phyloP scores from a whole-genome alignment of 53 echinoderm and acorn worm genomes.

The Paracentrotus lividus region DNA sequence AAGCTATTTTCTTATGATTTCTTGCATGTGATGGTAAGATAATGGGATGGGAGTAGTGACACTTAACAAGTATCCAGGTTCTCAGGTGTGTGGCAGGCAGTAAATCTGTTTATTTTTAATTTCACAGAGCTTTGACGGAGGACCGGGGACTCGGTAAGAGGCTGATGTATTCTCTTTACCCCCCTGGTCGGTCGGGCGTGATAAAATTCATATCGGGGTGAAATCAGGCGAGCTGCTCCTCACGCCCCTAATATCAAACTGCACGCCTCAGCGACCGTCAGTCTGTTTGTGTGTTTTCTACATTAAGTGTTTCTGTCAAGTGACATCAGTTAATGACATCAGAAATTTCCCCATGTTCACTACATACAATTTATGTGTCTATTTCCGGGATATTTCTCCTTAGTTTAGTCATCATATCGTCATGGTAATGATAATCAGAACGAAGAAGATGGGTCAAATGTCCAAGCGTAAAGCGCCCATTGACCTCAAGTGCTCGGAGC shows the following conservation, averaged over 20 bases:
- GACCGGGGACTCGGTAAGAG: neutral
- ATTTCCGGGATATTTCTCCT: neutral
- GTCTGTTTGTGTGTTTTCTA: constrained; percentile 48
- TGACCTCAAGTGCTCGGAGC: constrained; percentile 42
- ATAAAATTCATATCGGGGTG: constrained; percentile 64
- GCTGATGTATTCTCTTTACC: constrained; percentile 34
- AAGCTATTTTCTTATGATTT: constrained; percentile 64
- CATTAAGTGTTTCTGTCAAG: constrained; percentile 50
- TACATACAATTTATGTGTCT: neutral
- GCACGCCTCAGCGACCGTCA: constrained; percentile 13
- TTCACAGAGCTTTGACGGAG: constrained; percentile 83
- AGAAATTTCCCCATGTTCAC: neutral
- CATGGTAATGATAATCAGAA: constrained; percentile 12
- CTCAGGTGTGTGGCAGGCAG: constrained; percentile 81
- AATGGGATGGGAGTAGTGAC: constrained; percentile 42
- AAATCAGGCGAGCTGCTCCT: constrained; percentile 39
- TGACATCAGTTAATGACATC: constrained; percentile 14
- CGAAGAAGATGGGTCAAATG: constrained; percentile 10
- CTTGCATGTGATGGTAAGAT: constrained; percentile 60
- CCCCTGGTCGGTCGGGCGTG: constrained; percentile 64
- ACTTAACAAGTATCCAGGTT: constrained; percentile 13
- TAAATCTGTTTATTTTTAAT: constrained; percentile 96
- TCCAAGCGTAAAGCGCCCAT: constrained; percentile 17
- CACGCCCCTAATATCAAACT: constrained; percentile 41
- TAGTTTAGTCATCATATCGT: neutral